phyloP scores from a whole-genome alignment of 2,888 invertebrate species.

The Herminia tarsipennalis region DNA sequence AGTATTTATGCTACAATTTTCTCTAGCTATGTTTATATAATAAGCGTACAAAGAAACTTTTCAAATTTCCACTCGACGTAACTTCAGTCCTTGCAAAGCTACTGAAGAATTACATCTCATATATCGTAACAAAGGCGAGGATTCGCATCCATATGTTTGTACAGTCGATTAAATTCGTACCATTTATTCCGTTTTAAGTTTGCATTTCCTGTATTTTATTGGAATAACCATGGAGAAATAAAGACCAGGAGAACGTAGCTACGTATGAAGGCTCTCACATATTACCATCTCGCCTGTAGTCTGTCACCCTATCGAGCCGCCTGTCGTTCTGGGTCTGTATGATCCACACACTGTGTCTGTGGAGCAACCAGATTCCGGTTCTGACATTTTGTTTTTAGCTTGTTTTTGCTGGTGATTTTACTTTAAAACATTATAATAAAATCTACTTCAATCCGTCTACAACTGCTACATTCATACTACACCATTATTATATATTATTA shows the following conservation, averaged over 20 bases:
- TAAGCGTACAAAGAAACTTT: constrained; percentile 41
- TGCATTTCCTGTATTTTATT: constrained; percentile 40
- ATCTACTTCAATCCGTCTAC: no score
- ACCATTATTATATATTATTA: no score
- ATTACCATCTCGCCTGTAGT: no score
- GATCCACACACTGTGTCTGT: not conserved
- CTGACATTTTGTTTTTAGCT: no score
- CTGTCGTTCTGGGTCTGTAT: not conserved
- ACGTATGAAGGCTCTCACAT: no score
- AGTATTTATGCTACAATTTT: constrained; percentile 24
- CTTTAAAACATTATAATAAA: no score
- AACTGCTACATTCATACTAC: no score
- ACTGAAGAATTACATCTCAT: constrained; percentile 47
- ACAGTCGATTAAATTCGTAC: constrained; percentile 47
- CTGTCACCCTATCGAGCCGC: no score
- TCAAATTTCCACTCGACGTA: constrained; percentile 45
- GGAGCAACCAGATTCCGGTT: no score
- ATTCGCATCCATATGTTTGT: constrained; percentile 46
- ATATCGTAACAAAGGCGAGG: constrained; percentile 45
- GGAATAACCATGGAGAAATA: constrained; percentile 25
- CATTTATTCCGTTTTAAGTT: constrained; percentile 44
- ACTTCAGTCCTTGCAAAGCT: constrained; percentile 28
- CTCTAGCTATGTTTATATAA: constrained; percentile 25
- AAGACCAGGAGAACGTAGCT: no score
- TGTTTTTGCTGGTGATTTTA: no score